These are phyloP conservation scores for Hirtodrosophila histrioides DNA, from an alignment of 2,888 invertebrate species.

Conservation along the genomic window DNA sequence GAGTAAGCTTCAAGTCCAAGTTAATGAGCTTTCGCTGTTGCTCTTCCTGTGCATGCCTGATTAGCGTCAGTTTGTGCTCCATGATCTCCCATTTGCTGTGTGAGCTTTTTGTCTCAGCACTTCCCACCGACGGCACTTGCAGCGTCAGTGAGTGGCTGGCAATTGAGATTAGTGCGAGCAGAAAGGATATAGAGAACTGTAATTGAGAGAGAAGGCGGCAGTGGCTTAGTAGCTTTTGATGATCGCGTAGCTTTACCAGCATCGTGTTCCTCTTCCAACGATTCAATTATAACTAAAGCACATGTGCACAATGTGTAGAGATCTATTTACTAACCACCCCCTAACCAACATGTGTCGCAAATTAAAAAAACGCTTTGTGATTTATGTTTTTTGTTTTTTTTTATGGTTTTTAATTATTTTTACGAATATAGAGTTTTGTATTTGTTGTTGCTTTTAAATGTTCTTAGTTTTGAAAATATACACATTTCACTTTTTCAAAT, in stretches of 20 bases:
- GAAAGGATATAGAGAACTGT: conserved; percentile 50
- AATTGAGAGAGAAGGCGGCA: neutral
- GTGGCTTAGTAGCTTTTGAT: neutral
- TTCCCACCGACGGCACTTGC: neutral
- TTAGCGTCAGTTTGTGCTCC: conserved; percentile 85
- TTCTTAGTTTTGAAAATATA: conserved; percentile 58
- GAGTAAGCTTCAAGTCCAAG: conserved; percentile 84
- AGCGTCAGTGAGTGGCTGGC: conserved; percentile 19
- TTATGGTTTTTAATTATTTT: conserved; percentile 50
- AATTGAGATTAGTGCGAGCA: conserved; percentile 42
- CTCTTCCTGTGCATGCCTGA: conserved; percentile 83
- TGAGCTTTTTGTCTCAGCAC: neutral
- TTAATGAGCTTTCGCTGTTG: conserved; percentile 78
- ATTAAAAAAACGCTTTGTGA: conserved; percentile 21
- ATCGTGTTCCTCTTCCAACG: conserved; percentile 14
- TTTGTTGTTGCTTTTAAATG: conserved; percentile 48
- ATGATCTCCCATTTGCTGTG: conserved; percentile 80
- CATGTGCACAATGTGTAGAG: conserved; percentile 4
- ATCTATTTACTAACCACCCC: neutral
- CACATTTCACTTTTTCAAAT: conserved; percentile 42
- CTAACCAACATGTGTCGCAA: conserved; percentile 39
- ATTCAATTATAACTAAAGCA: conserved; percentile 26
- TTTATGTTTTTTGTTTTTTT: conserved; percentile 38
- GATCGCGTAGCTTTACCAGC: conserved; percentile 36
- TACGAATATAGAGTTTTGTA: conserved; percentile 72